phyloP scores from a whole-genome alignment of 2,797 vertebrate species.

The Urophycis tenuis region DNA sequence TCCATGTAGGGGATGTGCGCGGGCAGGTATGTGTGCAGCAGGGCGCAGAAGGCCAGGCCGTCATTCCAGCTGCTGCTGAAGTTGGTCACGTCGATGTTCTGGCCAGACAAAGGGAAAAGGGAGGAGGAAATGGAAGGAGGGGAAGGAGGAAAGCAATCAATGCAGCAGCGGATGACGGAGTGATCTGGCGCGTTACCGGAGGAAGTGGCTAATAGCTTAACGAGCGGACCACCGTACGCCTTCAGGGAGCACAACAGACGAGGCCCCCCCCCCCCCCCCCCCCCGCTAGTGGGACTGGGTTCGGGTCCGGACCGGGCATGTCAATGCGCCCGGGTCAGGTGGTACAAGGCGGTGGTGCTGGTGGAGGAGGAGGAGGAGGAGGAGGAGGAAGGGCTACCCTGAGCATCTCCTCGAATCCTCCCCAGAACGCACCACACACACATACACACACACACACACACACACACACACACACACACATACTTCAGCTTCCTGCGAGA shows the following conservation, averaged over 20 bases:
- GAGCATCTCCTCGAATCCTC: neutral
- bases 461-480: neutral
- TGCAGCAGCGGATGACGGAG: neutral
- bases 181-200: neutral
- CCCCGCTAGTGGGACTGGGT: neutral
- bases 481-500: constrained; percentile 12
- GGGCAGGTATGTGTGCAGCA: constrained; percentile 84
- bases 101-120: neutral
- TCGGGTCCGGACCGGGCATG: neutral
- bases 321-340: neutral
- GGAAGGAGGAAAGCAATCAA: neutral
- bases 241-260: neutral
- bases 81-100: constrained; percentile 87
- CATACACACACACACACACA: neutral
- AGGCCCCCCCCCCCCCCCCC: too few species aligned
- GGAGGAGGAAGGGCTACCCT: neutral
- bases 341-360: neutral
- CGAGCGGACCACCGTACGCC: too few species aligned
- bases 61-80: constrained; percentile 95
- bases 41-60: constrained; percentile 84
- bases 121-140: neutral
- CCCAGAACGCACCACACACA: neutral
- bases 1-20: constrained; percentile 90
- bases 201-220: neutral
- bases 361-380: neutral